These are phyloP conservation scores for Mesitornis unicolor DNA, from an alignment of 2,113 vertebrate species.

Conservation along the genomic window DNA sequence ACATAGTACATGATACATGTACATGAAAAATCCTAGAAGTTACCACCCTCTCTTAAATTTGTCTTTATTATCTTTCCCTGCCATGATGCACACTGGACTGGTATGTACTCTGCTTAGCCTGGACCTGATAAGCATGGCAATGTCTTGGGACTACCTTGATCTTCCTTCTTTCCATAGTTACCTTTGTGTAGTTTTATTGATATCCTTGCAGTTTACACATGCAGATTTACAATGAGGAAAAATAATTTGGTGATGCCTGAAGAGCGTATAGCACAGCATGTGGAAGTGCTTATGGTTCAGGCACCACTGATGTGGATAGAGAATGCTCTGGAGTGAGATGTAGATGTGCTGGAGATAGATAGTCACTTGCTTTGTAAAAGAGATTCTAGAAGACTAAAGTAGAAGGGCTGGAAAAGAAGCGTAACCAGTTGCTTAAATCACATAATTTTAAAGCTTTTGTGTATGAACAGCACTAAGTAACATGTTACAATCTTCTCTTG, in stretches of 20 bases:
- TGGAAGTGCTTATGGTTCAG: neutral
- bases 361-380: accelerated
- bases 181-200: neutral
- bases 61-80: neutral
- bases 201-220: neutral
- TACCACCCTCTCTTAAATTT: neutral
- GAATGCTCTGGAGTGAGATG: neutral
- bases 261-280: neutral
- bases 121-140: neutral
- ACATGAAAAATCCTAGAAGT: neutral
- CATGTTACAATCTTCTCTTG: neutral
- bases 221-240: neutral
- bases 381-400: neutral
- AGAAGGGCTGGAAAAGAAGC: neutral
- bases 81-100: neutral
- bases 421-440: neutral
- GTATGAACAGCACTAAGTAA: neutral
- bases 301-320: neutral
- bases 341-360: neutral
- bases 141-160: neutral
- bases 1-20: accelerated
- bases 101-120: neutral
- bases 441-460: neutral
- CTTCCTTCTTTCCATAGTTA: neutral
- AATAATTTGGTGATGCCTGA: neutral